phyloP scores from a whole-genome alignment of 2,113 vertebrate genomes.

The Melanotaenia duboulayi region DNA sequence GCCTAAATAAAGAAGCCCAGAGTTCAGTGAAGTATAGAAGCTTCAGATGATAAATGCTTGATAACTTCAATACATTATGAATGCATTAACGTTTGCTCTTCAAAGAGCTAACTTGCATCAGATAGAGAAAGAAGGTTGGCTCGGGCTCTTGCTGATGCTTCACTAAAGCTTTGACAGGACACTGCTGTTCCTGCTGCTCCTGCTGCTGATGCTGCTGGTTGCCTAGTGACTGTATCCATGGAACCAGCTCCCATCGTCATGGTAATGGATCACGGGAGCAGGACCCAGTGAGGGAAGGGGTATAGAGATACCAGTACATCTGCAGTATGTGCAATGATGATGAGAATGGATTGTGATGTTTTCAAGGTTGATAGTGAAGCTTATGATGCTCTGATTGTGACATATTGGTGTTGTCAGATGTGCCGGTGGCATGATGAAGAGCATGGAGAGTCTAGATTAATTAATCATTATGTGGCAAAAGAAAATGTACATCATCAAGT shows the following conservation, averaged over 20 bases:
- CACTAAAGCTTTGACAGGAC: constrained; percentile 58
- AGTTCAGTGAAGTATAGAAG: constrained; percentile 13
- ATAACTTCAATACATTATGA: constrained; percentile 24
- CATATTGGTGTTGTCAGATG: constrained; percentile 8
- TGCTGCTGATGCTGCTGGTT: constrained; percentile 76
- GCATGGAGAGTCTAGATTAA: constrained; percentile 1
- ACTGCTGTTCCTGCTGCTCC: constrained; percentile 52
- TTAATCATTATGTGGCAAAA: constrained; percentile 1
- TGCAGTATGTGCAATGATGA: constrained; percentile 49
- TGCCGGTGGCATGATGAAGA: constrained; percentile 2
- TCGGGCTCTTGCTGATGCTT: constrained; percentile 40
- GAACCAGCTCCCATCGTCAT: constrained; percentile 75
- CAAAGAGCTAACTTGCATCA: constrained; percentile 42
- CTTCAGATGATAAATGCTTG: constrained; percentile 18
- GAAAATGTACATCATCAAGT: neutral
- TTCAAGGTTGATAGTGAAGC: constrained; percentile 17
- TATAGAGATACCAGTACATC: constrained; percentile 64
- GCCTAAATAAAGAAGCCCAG: constrained; percentile 22
- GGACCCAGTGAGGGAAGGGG: constrained; percentile 61
- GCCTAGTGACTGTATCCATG: constrained; percentile 78
- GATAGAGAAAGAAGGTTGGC: constrained; percentile 26
- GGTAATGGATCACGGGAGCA: constrained; percentile 70
- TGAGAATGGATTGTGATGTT: constrained; percentile 47
- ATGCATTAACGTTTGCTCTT: constrained; percentile 53
- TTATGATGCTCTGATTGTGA: constrained; percentile 1